Percentiles rank a stretch among this genome's conserved stretches.
phyloP scores from a whole-genome alignment of 2,888 invertebrate species.

The Sicus ferrugineus region DNA sequence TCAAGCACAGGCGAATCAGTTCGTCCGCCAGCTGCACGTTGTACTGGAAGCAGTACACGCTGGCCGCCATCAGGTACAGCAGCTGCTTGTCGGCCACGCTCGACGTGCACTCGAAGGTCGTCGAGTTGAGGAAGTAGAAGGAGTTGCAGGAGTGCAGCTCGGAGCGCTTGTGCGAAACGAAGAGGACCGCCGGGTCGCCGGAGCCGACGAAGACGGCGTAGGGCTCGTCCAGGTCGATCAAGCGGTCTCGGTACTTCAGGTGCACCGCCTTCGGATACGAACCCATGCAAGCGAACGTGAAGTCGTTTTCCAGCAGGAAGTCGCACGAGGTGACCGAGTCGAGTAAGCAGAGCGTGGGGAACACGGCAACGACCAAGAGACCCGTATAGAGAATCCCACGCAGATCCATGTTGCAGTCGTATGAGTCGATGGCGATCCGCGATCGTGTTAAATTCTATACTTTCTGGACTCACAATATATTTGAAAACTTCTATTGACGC shows the following conservation, averaged over 20 bases:
- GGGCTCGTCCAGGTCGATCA: constrained; percentile 31
- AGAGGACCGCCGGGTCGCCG: constrained; percentile 9
- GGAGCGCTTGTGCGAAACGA: constrained; percentile 25
- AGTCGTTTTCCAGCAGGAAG: constrained; percentile 10
- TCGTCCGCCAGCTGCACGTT: constrained; percentile 33
- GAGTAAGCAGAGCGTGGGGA: too few relatives aligned
- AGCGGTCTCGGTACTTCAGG: constrained; percentile 36
- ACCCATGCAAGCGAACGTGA: constrained; percentile 31
- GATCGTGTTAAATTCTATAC: too few relatives aligned
- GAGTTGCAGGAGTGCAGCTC: constrained; percentile 24
- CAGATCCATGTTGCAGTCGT: too few relatives aligned
- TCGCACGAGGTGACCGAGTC: constrained; percentile 11
- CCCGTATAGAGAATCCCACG: too few relatives aligned
- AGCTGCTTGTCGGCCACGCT: not conserved
- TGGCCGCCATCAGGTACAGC: not conserved
- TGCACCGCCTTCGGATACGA: constrained; percentile 32
- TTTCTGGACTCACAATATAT: too few relatives aligned
- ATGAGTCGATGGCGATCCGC: too few relatives aligned
- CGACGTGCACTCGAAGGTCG: not conserved
- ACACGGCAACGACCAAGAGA: too few relatives aligned
- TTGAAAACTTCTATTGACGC: too few relatives aligned
- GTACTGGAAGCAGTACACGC: constrained; percentile 25
- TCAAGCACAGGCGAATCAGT: constrained; percentile 34
- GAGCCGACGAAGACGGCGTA: constrained; percentile 28
- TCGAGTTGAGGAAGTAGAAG: not conserved